Conservation (phyloP, 2,113 vertebrate genomes). For the Acrocephalus arundinaceus region DNA sequence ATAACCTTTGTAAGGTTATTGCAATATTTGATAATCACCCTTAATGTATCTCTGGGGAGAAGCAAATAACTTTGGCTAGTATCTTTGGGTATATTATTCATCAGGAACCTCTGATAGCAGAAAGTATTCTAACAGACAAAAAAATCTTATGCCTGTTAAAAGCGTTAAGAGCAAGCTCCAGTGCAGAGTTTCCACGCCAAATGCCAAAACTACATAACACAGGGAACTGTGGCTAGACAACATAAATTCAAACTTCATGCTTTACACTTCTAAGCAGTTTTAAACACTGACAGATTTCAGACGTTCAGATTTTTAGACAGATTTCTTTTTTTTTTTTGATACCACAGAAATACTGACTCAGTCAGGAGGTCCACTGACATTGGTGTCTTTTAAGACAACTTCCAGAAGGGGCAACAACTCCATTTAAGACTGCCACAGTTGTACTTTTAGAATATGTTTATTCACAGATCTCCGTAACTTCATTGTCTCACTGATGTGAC, state of each 20-base stretch:
- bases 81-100: neutral
- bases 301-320: neutral
- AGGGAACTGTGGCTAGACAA: slow-evolving; percentile 48
- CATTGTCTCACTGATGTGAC: neutral
- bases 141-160: slow-evolving; percentile 4
- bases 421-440: neutral
- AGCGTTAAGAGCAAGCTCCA: neutral
- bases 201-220: slow-evolving; percentile 40
- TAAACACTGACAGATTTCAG: neutral
- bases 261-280: neutral
- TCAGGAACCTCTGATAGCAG: neutral
- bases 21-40: neutral
- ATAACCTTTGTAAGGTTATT: neutral
- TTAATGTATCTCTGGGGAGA: neutral
- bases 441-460: neutral
- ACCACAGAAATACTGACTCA: neutral
- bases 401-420: neutral
- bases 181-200: slow-evolving; percentile 29
- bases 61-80: neutral
- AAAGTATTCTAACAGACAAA: neutral
- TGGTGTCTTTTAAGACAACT: neutral
- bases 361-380: neutral
- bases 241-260: slow-evolving; percentile 9
- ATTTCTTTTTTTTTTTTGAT: neutral
- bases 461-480: neutral